Evolutionary conservation across 2,888 invertebrate genomes (phyloP), one percentile per base, ranked within the genome.

Genomic region (Zele albiditarsus): DNA sequence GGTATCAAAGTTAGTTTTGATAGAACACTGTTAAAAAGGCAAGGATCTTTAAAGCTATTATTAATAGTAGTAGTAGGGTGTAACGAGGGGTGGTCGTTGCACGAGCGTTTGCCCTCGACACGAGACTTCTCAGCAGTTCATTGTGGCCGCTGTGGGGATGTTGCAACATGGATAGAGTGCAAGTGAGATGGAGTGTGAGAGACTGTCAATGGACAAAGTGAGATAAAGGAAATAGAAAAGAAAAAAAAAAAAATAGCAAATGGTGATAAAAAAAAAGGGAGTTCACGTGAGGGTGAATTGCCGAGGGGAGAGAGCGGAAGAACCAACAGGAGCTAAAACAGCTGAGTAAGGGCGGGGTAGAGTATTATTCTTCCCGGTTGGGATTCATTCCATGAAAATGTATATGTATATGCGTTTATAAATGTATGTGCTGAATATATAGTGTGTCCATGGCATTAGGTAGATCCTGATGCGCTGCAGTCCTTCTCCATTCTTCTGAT

Each of bases 41-140:
- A 84, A 84, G 83, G 82, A 83, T 81, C 81, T 81, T 81, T 79
- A 80, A 83, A 84, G 82, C 84, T 83, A 82, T 85, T 84, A 85
- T 85, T 85, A 85, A 84, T 84, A 84, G 78, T 79, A 72, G 69
- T 53, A 53, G 20, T 53, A 77, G 77, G 38, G 38, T 38, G 12
- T 38, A 38, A 80, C 74, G 53, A 46, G 53, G 74, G 71, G 74
- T 71, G 70, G 74, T 25, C 71, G 60, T 66, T 71, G 67, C 58
- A 67, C 71, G 80, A 79, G 76, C 79, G 81, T 79, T 82, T 82
- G 80, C 80, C 81, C 80, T 80, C 82, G 79, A 80, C 80, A 84
- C 79, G 80, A 79, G 82, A 76, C 79, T 77, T 80, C 72, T 73
- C 71, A 38, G 58, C 77, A 81, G 80, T 84, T 82, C 81, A 82